Evolutionary conservation across 2,113 vertebrate genomes (phyloP), one percentile per base, ranked within the genome.

Genomic region (Boulengeromyrus knoepffleri): DNA sequence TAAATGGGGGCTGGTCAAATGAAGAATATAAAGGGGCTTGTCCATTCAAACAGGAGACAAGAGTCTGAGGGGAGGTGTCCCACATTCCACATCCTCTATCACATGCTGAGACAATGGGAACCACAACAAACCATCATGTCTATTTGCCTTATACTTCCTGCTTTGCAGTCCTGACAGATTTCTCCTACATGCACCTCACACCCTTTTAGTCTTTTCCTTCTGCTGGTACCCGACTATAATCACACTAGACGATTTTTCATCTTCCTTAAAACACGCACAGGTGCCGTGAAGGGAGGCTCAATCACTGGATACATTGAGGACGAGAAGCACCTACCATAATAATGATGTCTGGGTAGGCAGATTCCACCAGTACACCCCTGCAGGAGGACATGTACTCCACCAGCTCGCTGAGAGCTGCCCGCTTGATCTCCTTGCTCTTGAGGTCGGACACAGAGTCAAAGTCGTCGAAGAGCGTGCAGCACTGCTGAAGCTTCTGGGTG

Each of bases 341-440:
- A 89, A 97, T 96, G 95, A 99, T 99, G 94, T 99, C 98, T 90
- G 98, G 97, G 96, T 99, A 99, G 17, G 96, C 94, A 58, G 97
- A 93, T 92, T 99, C 99, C 94, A 98, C 96, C 95, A 99, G 97
- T 90, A 99, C 96, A 9, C 98, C 99, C 92, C 98, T 97, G 95
- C 98, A 99, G 93, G 97, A 98, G 92, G 99, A 98, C 92, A 99
- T 97, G 62, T 98, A 99, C 93, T 99, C 99, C 95, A 99, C 98
- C 89, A 99, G 95, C 95, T 99, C 99, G 90, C 97, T 98, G 80
- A 99, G 95, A 0, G 97, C 97, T 92, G 98, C 98, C 95, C 99
- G 97, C 95, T 99, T 99, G 92, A 99, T 97, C 96, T 99, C 99
- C 96, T 99, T 99, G 96, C 97, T 98, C 95, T 98, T 99, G 93